These are phyloP conservation scores for Pantherophis vulpinus DNA, from an alignment of 2,797 vertebrate species.

Conservation along the genomic window DNA sequence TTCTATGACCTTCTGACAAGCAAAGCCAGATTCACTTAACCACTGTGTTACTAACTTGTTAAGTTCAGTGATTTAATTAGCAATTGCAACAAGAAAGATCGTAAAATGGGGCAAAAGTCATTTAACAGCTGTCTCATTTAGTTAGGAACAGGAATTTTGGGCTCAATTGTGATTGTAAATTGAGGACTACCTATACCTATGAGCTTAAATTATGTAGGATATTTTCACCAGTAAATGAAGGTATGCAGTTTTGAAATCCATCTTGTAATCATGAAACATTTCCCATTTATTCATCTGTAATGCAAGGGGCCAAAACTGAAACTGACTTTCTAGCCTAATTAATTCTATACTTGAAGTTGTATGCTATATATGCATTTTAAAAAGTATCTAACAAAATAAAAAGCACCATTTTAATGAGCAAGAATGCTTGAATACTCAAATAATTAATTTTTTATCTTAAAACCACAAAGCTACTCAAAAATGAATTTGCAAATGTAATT, in stretches of 20 bases:
- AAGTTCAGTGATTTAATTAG: neutral
- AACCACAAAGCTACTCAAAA: constrained; percentile 68
- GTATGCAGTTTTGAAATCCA: constrained; percentile 38
- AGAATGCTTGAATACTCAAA: constrained; percentile 33
- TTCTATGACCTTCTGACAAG: neutral
- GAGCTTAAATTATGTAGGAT: neutral
- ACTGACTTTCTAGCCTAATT: constrained; percentile 47
- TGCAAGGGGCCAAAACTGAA: neutral
- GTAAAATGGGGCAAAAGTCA: neutral
- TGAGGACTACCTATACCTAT: neutral
- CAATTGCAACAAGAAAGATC: neutral
- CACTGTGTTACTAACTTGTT: neutral
- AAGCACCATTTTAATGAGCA: constrained; percentile 24
- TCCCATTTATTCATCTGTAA: constrained; percentile 42
- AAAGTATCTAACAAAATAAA: constrained; percentile 17
- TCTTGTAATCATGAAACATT: constrained; percentile 38
- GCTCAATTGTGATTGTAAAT: neutral
- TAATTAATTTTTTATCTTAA: constrained; percentile 62
- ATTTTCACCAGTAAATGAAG: constrained; percentile 4
- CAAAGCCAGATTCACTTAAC: neutral
- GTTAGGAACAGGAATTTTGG: neutral
- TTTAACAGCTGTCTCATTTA: neutral
- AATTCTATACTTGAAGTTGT: constrained; percentile 35
- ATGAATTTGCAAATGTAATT: constrained; percentile 71
- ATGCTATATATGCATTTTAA: neutral